Base-by-base conservation (phyloP, 2,888 invertebrate genomes). In the Biston stratarius region DNA sequence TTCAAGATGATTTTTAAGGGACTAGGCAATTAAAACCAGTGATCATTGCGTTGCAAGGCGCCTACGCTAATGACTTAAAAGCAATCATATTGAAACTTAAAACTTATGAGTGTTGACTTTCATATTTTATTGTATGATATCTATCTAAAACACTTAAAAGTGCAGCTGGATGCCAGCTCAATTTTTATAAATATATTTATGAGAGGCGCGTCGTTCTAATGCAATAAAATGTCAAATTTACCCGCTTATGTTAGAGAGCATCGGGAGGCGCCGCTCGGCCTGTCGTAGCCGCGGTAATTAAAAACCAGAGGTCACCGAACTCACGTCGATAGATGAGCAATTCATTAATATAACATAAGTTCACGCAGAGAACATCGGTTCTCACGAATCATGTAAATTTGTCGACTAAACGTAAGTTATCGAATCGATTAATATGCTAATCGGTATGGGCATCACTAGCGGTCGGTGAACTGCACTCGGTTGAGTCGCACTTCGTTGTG, bases 371-470 rank as follows among this genome's bases (percentile, higher is more conserved):
- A 85, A 82, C 84, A 85, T 85, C 80, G 90, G 90, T 93, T 94
- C 94, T 92, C 94, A 94, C 93, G 92, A 91, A 90, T 91, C 91
- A 93, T 92, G 92, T 92, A 92, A 93, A 94, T 94, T 92, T 91
- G 92, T 92, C 90, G 91, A 92, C 91, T 88, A 87, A 91, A 91
- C 91, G 90, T 90, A 91, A 92, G 88, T 92, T 94, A 92, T 92
- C 90, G 90, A 90, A 91, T 93, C 92, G 91, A 93, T 94, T 94
- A 94, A 92, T 93, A 94, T 94, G 94, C 88, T 88, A 92, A 94
- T 94, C 83, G 86, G 80, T 84, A 84, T 85, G 88, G 87, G 84
- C 92, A 92, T 91, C 94, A 90, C 92, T 91, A 90, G 89, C 65
- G 93, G 92, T 91, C 92, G 91, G 77, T 89, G 92, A 92, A 89